Base-by-base conservation (phyloP, 2,797 vertebrate species). In the Mallotus villosus region DNA sequence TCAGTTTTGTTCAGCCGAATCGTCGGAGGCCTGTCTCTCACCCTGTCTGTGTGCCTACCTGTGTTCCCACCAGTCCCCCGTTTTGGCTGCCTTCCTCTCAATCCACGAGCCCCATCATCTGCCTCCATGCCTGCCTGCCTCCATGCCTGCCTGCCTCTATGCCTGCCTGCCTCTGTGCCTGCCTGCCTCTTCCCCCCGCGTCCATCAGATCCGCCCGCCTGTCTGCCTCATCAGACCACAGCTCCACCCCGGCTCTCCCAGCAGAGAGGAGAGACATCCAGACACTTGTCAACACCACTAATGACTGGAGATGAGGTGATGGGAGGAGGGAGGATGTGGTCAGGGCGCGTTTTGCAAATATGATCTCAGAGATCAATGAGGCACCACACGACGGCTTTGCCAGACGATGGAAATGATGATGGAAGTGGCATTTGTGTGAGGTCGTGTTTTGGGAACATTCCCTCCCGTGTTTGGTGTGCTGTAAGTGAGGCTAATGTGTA, bases 281-380 rank as follows among this genome's bases (percentile, higher is more conserved):
- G 41, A 46, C 41, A 57, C 24, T 59, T 73, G 72, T 70, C 29
- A 55, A 61, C 67, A 63, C 55, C 17, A 51, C 68, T 73, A 67
- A 82, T 84, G 74, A 79, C 79, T 78, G 82, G 74, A 86, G 86
- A 87, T 86, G 77, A 87, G 81, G 74, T 32, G 64, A 81, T 81
- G 76, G 79, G 78, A 71, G 78, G 80, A 85, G 27, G 27, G 27
- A 76, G 75, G 81, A 81, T 81, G 80, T 76, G 81, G 84, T 85
- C 75, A 68, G 82, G 81, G 80, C n/a, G 85, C 74, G n/a, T 81
- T 86, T 84, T 73, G 83, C 78, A 75, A 71, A 82, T 82, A 86
- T 85, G 83, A 88, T 74, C 77, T 83, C 74, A 82, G 67, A 66
- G 76, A 79, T 78, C 77, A 75, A 79, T 46, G 67, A 22, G 53